These are phyloP conservation scores for Rachycentron canadum DNA, from an alignment of 2,797 vertebrate species.

Conservation along the genomic window DNA sequence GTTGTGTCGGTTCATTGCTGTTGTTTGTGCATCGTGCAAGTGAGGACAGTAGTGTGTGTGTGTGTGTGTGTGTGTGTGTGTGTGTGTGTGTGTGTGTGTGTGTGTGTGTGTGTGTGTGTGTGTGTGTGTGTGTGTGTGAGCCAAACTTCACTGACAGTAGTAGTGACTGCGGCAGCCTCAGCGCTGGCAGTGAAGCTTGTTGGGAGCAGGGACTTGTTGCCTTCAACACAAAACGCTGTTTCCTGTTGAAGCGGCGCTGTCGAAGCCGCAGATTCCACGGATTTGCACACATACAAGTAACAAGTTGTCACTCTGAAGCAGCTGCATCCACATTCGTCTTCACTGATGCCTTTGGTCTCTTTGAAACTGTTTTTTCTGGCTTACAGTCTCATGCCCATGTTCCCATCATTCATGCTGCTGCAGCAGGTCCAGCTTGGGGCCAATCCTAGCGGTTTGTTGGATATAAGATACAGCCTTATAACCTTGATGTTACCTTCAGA, in stretches of 20 bases:
- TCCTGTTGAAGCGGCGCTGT: not conserved
- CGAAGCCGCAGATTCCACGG: not conserved
- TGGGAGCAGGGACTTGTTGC: conserved; percentile 76
- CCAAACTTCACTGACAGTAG: conserved; percentile 56
- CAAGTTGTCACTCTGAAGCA: too few species aligned
- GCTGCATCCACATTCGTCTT: not conserved
- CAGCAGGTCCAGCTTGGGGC: not conserved
- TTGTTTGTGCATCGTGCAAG: not conserved
- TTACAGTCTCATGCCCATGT: not conserved
- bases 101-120: not conserved
- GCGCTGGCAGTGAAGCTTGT: conserved; percentile 28
- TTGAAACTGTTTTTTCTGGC: too few species aligned
- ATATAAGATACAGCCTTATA: not conserved
- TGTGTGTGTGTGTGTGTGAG: not conserved
- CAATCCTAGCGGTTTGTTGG: not conserved
- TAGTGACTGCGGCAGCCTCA: conserved; percentile 62
- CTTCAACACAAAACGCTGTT: not conserved
- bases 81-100: not conserved
- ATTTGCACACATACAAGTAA: too few species aligned
- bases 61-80: not conserved
- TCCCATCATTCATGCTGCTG: not conserved
- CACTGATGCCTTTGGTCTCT: not conserved
- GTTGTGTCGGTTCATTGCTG: conserved; percentile 36
- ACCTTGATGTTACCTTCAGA: conserved; percentile 10
- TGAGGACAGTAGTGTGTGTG: not conserved